Evolutionary conservation across 2,797 vertebrate species (phyloP).

Genomic region (Cetoscarus ocellatus): DNA sequence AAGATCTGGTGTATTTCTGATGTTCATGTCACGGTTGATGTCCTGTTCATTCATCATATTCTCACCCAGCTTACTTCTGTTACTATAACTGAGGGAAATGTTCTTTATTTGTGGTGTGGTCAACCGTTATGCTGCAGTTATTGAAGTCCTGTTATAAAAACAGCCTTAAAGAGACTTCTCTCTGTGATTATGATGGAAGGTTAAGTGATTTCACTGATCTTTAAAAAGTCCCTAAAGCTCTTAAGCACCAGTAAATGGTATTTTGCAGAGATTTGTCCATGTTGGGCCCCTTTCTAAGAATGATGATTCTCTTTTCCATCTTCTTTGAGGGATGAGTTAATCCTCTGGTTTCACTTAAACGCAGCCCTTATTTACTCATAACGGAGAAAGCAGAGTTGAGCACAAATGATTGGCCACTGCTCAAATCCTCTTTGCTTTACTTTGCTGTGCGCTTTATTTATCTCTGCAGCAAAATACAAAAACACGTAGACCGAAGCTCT

Average conservation of each 20-base stretch:
- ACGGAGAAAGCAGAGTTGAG: too few relatives aligned
- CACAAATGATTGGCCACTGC: too few relatives aligned
- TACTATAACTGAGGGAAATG: not conserved
- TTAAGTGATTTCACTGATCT: slow-evolving; percentile 7
- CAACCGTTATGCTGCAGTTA: not conserved
- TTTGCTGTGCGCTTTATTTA: too few relatives aligned
- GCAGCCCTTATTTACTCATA: too few relatives aligned
- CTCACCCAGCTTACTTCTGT: not conserved
- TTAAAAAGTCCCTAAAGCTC: not conserved
- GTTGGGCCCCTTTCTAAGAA: not conserved
- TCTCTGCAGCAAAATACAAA: too few relatives aligned
- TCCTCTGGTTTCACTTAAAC: not conserved
- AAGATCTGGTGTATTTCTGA: not conserved
- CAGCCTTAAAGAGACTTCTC: not conserved
- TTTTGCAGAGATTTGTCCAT: not conserved
- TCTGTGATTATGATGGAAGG: not conserved
- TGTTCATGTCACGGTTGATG: not conserved
- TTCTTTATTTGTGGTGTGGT: not conserved
- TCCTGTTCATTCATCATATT: not conserved
- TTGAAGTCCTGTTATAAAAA: not conserved
- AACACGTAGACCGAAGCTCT: too few relatives aligned
- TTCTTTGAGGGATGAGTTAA: not conserved
- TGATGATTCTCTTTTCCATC: not conserved
- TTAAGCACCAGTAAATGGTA: not conserved
- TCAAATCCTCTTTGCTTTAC: too few relatives aligned